Conservation (phyloP, 2,797 vertebrate genomes). For the Anguilla pacifica region DNA sequence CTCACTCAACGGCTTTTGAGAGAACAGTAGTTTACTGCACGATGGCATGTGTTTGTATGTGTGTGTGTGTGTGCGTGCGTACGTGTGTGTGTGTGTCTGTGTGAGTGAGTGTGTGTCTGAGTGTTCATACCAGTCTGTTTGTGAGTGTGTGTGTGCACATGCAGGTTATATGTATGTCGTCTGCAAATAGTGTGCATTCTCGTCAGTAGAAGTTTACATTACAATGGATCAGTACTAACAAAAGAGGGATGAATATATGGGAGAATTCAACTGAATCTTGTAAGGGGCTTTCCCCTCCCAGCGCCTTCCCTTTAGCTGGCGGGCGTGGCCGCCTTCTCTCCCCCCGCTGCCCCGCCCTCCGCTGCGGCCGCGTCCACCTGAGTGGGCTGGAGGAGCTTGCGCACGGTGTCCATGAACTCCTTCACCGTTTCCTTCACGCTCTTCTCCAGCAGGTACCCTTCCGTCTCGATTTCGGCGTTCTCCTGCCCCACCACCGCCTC, state of each 20-base stretch:
- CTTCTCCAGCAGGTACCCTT: constrained; percentile 81
- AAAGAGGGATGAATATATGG: not conserved
- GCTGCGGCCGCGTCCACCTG: constrained; percentile 55
- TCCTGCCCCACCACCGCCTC: constrained; percentile 75
- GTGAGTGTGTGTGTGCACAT: not conserved
- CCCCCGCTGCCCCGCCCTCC: constrained; percentile 32
- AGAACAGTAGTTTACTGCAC: not conserved
- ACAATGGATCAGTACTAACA: constrained; percentile 2
- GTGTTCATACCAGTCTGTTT: not conserved
- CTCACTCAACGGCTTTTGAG: not conserved
- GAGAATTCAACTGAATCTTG: not conserved
- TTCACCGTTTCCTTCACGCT: constrained; percentile 75
- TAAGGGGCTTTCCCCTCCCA: not conserved
- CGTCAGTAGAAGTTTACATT: not conserved
- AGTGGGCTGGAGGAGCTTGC: constrained; percentile 59
- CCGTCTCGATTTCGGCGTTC: constrained; percentile 73
- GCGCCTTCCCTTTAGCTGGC: constrained; percentile 59
- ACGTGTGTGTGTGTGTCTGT: not conserved
- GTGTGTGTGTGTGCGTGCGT: not conserved
- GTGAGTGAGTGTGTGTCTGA: not conserved
- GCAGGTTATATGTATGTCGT: not conserved
- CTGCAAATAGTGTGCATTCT: too few relatives aligned
- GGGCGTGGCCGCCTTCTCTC: constrained; percentile 56
- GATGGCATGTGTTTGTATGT: not conserved
- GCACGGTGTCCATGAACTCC: constrained; percentile 54